Conservation (phyloP, 1,140 invertebrate species). For the Panulirus ornatus region DNA sequence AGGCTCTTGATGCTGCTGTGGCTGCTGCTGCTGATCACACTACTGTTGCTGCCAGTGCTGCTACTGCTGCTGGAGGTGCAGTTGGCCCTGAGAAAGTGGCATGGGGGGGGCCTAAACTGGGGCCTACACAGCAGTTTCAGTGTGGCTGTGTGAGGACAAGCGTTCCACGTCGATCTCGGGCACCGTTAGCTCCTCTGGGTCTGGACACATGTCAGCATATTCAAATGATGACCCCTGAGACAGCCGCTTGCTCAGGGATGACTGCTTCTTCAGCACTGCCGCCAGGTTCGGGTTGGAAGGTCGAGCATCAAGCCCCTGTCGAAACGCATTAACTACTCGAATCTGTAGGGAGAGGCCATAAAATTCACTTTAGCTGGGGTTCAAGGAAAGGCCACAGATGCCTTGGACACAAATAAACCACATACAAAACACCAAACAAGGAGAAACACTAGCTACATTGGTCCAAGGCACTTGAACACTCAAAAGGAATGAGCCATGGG, state of each 20-base stretch:
- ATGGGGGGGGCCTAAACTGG: constrained; percentile 56
- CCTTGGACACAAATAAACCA: constrained; percentile 73
- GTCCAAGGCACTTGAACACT: constrained; percentile 69
- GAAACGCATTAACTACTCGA: constrained; percentile 99
- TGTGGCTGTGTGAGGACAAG: constrained; percentile 93
- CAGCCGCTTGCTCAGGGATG: constrained; percentile 89
- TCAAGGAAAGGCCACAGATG: constrained; percentile 33
- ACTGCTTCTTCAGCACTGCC: constrained; percentile 93
- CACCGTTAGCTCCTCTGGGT: constrained; percentile 86
- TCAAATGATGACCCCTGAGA: constrained; percentile 94
- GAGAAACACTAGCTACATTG: constrained; percentile 69
- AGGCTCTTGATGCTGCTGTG: constrained; percentile 63
- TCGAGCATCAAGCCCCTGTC: constrained; percentile 97
- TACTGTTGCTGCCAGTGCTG: constrained; percentile 59
- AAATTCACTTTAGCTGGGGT: constrained; percentile 38
- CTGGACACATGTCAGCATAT: constrained; percentile 91
- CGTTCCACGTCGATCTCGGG: constrained; percentile 94
- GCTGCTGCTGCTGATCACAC: constrained; percentile 67
- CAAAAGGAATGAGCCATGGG: constrained; percentile 68
- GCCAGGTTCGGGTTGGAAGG: constrained; percentile 92
- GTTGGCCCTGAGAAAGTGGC: constrained; percentile 70
- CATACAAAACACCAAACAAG: constrained; percentile 71
- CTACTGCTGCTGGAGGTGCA: constrained; percentile 71
- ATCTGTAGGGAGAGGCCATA: constrained; percentile 86
- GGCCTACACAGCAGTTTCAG: constrained; percentile 92